Evolutionary conservation across 2,888 invertebrate genomes (phyloP).

Genomic region (Chaetogeoica ovagalla): DNA sequence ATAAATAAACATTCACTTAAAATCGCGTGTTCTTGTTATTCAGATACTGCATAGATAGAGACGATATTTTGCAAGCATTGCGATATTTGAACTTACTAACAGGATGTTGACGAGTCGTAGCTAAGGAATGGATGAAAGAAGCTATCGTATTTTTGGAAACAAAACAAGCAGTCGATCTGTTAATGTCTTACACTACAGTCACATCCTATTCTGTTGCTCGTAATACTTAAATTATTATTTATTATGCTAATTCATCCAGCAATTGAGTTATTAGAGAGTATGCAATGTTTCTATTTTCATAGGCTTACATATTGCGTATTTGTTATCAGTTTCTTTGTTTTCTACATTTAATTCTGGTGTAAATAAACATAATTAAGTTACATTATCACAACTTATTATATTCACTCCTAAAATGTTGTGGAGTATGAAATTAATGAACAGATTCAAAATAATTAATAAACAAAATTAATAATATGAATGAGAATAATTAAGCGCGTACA

Average conservation of each 20-base stretch:
- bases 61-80: conserved; percentile 52
- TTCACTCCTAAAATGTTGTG: background rate
- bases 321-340: conserved; percentile 12
- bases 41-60: conserved; percentile 53
- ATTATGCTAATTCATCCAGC: background rate
- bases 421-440: background rate
- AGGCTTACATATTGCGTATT: background rate
- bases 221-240: conserved; percentile 22
- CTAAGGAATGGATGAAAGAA: conserved; percentile 53
- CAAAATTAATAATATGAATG: background rate
- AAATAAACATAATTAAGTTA: conserved; percentile 21
- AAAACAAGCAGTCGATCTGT: conserved; percentile 49
- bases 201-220: conserved; percentile 8
- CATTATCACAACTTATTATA: background rate
- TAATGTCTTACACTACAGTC: conserved; percentile 46
- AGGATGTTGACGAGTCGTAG: conserved; percentile 48
- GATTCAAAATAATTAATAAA: background rate
- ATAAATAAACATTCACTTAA: background rate
- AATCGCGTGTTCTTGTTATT: conserved; percentile 2
- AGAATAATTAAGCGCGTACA: too few relatives aligned
- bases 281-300: conserved; percentile 15
- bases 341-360: conserved; percentile 1
- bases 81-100: conserved; percentile 53
- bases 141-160: conserved; percentile 54
- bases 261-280: conserved; percentile 15